Evolutionary conservation across 2,797 vertebrate genomes (phyloP).

Genomic region (Fundulus diaphanus): DNA sequence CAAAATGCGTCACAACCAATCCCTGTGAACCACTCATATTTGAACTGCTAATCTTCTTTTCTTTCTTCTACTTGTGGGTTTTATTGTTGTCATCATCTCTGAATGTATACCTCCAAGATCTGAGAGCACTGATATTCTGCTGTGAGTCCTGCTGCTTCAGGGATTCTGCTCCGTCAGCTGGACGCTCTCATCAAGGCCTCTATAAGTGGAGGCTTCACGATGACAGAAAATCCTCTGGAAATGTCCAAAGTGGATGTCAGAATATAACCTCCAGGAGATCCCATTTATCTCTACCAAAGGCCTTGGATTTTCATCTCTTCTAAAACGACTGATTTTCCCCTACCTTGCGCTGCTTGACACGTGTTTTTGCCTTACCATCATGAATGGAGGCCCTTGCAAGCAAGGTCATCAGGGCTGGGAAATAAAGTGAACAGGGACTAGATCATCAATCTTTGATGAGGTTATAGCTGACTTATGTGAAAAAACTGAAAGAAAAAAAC

Average conservation of each 20-base stretch:
- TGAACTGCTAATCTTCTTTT: background rate
- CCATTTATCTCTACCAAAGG: slow-evolving; percentile 23
- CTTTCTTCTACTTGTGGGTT: background rate
- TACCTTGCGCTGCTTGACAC: background rate
- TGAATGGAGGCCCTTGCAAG: background rate
- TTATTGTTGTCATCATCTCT: slow-evolving; percentile 6
- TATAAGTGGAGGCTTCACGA: slow-evolving; percentile 25
- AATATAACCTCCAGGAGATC: slow-evolving; percentile 1
- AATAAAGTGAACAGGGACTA: background rate
- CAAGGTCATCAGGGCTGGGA: slow-evolving; percentile 6
- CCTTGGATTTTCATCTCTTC: slow-evolving; percentile 20
- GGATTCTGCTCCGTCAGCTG: slow-evolving; percentile 34
- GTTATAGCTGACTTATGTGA: background rate
- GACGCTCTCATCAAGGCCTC: slow-evolving; percentile 38
- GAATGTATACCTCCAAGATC: slow-evolving; percentile 7
- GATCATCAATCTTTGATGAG: background rate
- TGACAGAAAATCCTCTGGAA: slow-evolving; percentile 33
- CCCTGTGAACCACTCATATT: background rate
- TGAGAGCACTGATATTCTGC: slow-evolving; percentile 10
- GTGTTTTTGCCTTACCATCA: background rate
- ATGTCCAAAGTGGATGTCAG: slow-evolving; percentile 14
- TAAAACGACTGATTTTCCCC: slow-evolving; percentile 14
- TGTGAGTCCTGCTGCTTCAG: slow-evolving; percentile 19
- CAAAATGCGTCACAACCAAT: slow-evolving; percentile 26
- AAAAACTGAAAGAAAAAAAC: background rate